A percentile compares a stretch with the other conserved stretches of the same genome.
Evolutionary conservation across 1,140 invertebrate genomes (phyloP).

Genomic region (Drosophila sucinea): DNA sequence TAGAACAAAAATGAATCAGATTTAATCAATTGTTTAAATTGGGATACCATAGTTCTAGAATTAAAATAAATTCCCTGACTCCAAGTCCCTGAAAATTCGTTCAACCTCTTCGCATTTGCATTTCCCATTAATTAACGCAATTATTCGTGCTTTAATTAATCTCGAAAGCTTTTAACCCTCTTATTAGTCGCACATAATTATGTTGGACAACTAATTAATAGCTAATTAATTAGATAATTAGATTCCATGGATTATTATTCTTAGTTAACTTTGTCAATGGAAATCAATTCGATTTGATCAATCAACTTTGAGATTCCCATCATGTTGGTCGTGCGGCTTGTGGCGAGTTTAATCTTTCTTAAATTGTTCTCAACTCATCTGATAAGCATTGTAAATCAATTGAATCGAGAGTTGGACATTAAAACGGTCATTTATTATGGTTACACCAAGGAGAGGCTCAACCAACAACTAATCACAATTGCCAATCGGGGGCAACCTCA

Average conservation of each 20-base stretch:
- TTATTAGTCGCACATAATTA: constrained; percentile 18
- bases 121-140: neutral
- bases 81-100: neutral
- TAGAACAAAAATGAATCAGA: no score
- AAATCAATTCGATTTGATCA: constrained; percentile 2
- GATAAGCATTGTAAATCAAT: constrained; percentile 3
- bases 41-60: no score
- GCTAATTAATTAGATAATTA: constrained; percentile 16
- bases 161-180: no score
- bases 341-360: neutral
- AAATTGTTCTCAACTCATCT: neutral
- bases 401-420: constrained; percentile 8
- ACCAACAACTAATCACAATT: neutral
- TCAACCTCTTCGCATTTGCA: no score
- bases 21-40: no score
- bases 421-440: constrained; percentile 28
- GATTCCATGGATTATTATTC: neutral
- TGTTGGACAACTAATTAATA: constrained; percentile 1
- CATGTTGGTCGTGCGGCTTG: constrained; percentile 21
- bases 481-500: neutral
- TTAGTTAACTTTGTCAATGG: neutral
- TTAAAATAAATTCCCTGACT: no score
- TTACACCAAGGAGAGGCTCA: neutral
- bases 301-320: neutral
- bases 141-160: neutral